Evolutionary conservation across 1,140 invertebrate species (phyloP).

Genomic region (Eurosta solidaginis): DNA sequence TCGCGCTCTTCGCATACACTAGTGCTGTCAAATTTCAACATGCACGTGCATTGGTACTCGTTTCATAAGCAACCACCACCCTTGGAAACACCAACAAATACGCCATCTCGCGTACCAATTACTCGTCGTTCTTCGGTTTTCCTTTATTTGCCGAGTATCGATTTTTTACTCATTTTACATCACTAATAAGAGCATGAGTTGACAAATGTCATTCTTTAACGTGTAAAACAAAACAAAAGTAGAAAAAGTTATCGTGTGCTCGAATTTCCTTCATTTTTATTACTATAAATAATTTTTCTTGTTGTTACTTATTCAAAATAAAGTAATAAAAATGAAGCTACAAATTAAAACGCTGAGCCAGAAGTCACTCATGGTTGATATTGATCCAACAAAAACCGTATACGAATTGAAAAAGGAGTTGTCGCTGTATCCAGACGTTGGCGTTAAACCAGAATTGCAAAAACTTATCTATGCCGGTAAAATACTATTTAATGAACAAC

Average conservation of each 20-base stretch:
- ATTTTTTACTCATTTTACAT: neutral
- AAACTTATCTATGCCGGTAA: conserved; percentile 68
- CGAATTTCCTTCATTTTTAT: conserved; percentile 4
- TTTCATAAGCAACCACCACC: neutral
- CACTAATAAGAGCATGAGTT: conserved; percentile 32
- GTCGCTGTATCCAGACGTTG: conserved; percentile 32
- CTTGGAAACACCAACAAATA: neutral
- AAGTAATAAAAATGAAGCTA: conserved; percentile 36
- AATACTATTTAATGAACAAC: conserved; percentile 86
- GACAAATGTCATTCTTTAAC: conserved; percentile 26
- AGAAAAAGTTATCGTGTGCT: conserved; percentile 11
- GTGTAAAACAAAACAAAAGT: conserved; percentile 27
- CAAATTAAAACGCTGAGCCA: conserved; percentile 36
- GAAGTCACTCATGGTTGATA: conserved; percentile 31
- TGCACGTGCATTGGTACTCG: neutral
- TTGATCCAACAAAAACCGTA: conserved; percentile 34
- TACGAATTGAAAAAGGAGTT: conserved; percentile 35
- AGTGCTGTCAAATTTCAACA: neutral
- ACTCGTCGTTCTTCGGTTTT: neutral
- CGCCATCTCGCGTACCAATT: neutral
- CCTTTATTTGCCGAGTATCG: neutral
- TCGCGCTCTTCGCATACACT: neutral
- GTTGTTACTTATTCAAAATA: conserved; percentile 18
- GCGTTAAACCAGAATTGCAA: conserved; percentile 31
- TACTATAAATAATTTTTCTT: neutral